Percentiles rank a stretch among this genome's conserved stretches.
Conservation (phyloP, 2,888 invertebrate species). For the Agapetus fuscipes region DNA sequence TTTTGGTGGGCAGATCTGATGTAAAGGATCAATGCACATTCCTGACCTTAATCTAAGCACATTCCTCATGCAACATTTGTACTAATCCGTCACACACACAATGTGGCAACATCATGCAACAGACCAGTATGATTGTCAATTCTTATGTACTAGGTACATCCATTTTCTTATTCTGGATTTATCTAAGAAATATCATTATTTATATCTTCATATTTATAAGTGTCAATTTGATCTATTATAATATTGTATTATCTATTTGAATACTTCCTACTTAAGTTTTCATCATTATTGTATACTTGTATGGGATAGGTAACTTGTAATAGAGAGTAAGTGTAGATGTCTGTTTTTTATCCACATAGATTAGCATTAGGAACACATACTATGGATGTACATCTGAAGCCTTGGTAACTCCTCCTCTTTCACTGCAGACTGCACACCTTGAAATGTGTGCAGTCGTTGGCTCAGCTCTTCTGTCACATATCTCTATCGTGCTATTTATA, state of each 20-base stretch:
- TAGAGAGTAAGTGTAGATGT: conserved; percentile 18
- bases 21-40: too few relatives aligned
- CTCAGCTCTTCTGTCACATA: conserved; percentile 6
- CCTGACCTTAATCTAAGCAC: too few relatives aligned
- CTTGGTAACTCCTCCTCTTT: conserved; percentile 13
- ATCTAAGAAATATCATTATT: conserved; percentile 22
- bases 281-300: conserved; percentile 3
- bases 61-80: too few relatives aligned
- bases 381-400: conserved; percentile 10
- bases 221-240: conserved; percentile 19
- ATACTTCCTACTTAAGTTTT: too few relatives aligned
- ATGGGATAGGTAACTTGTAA: too few relatives aligned
- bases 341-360: conserved; percentile 20
- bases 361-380: conserved; percentile 5
- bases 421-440: conserved; percentile 3
- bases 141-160: conserved; percentile 8
- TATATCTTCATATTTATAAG: conserved; percentile 21
- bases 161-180: conserved; percentile 21
- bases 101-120: too few relatives aligned
- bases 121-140: conserved; percentile 12
- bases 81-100: too few relatives aligned
- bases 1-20: too few relatives aligned
- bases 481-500: conserved; percentile 13
- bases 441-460: neutral
- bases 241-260: conserved; percentile 6